Percentiles rank a stretch among this genome's conserved stretches.
Conservation (phyloP, 2,888 invertebrate species). For the Troides aeacus region DNA sequence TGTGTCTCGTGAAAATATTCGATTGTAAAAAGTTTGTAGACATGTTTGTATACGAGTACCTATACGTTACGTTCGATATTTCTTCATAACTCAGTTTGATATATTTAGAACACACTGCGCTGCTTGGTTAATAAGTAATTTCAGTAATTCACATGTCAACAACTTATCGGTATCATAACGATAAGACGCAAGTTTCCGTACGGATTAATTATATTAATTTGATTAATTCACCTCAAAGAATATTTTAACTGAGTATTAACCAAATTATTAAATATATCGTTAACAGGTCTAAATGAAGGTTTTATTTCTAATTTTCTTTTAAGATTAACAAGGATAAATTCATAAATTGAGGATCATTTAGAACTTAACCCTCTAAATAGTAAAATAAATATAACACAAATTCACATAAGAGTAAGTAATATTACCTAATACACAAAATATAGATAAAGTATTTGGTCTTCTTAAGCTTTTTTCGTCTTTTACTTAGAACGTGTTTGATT, state of each 20-base stretch:
- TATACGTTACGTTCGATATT: slow-evolving; percentile 16
- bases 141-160: slow-evolving; percentile 27
- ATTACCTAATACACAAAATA: too few relatives aligned
- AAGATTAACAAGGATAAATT: too few relatives aligned
- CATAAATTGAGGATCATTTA: too few relatives aligned
- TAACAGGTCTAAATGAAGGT: too few relatives aligned
- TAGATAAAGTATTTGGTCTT: too few relatives aligned
- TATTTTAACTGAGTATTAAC: not conserved
- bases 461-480: too few relatives aligned
- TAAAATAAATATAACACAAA: too few relatives aligned
- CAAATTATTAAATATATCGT: too few relatives aligned
- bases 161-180: slow-evolving; percentile 17
- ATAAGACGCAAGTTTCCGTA: slow-evolving; percentile 13
- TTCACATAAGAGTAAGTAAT: too few relatives aligned
- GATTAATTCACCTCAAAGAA: not conserved
- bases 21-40: slow-evolving; percentile 23
- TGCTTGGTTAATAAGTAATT: slow-evolving; percentile 23
- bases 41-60: slow-evolving; percentile 11
- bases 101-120: slow-evolving; percentile 24
- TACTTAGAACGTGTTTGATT: too few relatives aligned
- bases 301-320: too few relatives aligned
- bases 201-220: not conserved
- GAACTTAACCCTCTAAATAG: too few relatives aligned
- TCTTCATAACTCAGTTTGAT: slow-evolving; percentile 20
- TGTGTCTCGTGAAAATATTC: slow-evolving; percentile 15